Base-by-base conservation (phyloP, 1,140 invertebrate species). In the Laodelphax striatellus region DNA sequence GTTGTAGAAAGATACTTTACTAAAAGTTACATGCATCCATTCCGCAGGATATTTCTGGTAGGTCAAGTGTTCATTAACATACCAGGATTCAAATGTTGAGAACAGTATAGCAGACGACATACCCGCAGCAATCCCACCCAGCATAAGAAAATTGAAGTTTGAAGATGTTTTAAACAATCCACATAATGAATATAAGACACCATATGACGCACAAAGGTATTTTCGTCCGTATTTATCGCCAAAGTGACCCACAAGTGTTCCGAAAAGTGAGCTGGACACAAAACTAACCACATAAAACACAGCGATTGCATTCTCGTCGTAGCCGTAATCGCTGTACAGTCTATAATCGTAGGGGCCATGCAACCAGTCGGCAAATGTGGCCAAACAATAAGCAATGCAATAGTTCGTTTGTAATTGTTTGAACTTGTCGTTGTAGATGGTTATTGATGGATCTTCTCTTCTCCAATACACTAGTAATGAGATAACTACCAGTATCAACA, bases 271-370 rank as follows among this genome's bases (percentile, higher is more conserved):
- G 64, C 82, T 82, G 9, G 83, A 81, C 5, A 78, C 79, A 72
- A 86, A 86, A 19, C 85, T 85, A 61, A 79, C 79, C 6, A 85
- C 79, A 70, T 86, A 87, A 1, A 86, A 69, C 8, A 71, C 50
- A 38, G 83, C 83, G 62, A 87, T 87, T 54, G 78, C 71, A 55
- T 77, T 73, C 67, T 82, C 80, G 22, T 75, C 70, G 68, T 82
- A 86, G 19, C 82, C 82, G 72, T 86, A 86, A 60, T 80, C 75
- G 55, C 78, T 77, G 69, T 87, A 87, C 0, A 87, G 70, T 65
- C 81, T 81, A 66, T 87, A 87, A 6, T 86, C 75, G 69, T 86
- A 86, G 1, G 85, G 85, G 5, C 84, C 84, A 74, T 87, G 85
- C 1, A 87, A 73, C 84, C 85, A 87, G 68, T 87, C 85, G 22